A percentile compares a stretch with the other conserved stretches of the same genome.
phyloP scores from a whole-genome alignment of 2,888 invertebrate genomes.

The Brachycybe producta region DNA sequence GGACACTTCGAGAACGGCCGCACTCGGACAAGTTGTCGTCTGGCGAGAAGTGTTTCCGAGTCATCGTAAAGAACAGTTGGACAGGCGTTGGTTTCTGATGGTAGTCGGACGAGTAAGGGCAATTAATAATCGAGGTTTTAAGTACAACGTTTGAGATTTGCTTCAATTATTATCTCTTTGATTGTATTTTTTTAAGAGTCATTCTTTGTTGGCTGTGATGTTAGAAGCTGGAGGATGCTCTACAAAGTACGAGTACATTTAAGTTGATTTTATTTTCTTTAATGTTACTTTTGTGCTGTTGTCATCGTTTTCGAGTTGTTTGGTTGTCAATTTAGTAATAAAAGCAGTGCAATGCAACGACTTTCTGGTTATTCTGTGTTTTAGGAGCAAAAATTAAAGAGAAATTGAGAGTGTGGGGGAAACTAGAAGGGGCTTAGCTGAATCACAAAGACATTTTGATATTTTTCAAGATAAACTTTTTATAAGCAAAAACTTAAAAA shows the following conservation, averaged over 20 bases:
- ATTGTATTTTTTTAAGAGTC: conserved; percentile 1
- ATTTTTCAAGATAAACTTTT: no score
- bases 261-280: not conserved
- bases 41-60: conserved; percentile 34
- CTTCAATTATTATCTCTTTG: no score
- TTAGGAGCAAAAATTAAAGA: no score
- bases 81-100: conserved; percentile 13
- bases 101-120: conserved; percentile 11
- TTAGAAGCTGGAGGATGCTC: conserved; percentile 16
- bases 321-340: no score
- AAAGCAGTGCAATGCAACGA: no score
- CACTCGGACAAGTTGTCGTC: conserved; percentile 27
- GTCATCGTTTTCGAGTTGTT: no score
- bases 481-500: no score
- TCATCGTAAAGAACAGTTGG: conserved; percentile 23
- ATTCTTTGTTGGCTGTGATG: conserved; percentile 14
- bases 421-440: no score
- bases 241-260: not conserved
- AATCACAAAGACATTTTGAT: no score
- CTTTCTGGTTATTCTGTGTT: no score
- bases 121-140: not conserved
- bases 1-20: conserved; percentile 36
- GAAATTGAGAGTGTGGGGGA: no score
- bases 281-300: no score
- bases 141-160: not conserved